These are phyloP conservation scores for Phocides pigmalion DNA, from an alignment of 1,140 invertebrate genomes.

Conservation along the genomic window DNA sequence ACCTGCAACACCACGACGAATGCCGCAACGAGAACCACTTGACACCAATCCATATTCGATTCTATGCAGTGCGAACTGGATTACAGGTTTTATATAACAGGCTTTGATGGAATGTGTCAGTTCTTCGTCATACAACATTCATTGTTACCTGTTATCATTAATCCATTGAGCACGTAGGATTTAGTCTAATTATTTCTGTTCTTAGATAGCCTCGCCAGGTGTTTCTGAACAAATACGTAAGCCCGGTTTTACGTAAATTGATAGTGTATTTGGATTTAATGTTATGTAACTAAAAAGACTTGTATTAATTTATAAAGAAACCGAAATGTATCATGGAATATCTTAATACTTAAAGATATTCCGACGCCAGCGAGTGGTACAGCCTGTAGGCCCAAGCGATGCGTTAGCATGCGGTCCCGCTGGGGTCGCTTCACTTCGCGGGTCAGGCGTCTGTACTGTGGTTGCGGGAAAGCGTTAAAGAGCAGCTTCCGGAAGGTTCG, in stretches of 20 bases:
- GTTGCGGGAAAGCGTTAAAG: too few relatives aligned
- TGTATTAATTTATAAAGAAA: too few relatives aligned
- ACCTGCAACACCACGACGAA: conserved; percentile 52
- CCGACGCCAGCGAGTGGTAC: too few relatives aligned
- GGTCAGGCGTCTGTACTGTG: too few relatives aligned
- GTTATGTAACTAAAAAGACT: background rate
- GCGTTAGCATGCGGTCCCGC: too few relatives aligned
- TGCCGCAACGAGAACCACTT: conserved; percentile 37
- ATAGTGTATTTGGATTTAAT: conserved; percentile 15
- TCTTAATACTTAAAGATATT: too few relatives aligned
- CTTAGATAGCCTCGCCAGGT: conserved; percentile 9
- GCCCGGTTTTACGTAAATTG: background rate
- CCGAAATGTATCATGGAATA: too few relatives aligned
- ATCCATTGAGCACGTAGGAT: conserved; percentile 55
- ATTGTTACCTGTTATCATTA: conserved; percentile 45
- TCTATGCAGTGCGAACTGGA: conserved; percentile 36
- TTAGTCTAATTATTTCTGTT: conserved; percentile 9
- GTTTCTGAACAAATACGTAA: conserved; percentile 14
- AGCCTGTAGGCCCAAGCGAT: too few relatives aligned
- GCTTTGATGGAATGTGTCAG: conserved; percentile 36
- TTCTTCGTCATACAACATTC: conserved; percentile 43
- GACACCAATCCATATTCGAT: conserved; percentile 50
- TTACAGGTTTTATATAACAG: conserved; percentile 55
- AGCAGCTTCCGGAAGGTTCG: too few relatives aligned
- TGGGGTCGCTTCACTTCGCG: too few relatives aligned